Percentiles rank a stretch among this genome's conserved stretches.
phyloP scores from a whole-genome alignment of 2,113 vertebrate species.

The Chionodraco myersi region DNA sequence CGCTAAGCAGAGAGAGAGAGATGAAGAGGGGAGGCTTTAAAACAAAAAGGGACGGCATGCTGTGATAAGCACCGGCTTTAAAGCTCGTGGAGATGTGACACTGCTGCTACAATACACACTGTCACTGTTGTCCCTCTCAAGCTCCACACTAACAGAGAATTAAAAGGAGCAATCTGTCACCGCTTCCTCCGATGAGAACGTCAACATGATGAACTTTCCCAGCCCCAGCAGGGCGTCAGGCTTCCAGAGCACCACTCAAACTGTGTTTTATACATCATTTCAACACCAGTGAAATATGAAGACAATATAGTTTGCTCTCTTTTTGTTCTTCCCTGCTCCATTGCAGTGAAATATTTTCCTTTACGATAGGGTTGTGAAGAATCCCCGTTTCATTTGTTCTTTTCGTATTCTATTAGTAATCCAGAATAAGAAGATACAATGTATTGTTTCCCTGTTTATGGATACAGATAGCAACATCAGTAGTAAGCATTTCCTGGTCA shows the following conservation, averaged over 20 bases:
- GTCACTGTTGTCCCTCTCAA: constrained; percentile 1
- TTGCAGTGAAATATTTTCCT: too few relatives aligned
- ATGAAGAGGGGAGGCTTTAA: constrained; percentile 25
- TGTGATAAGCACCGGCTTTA: constrained; percentile 52
- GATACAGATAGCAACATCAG: too few relatives aligned
- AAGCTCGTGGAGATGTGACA: constrained; percentile 36
- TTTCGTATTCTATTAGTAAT: too few relatives aligned
- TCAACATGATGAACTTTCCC: too few relatives aligned
- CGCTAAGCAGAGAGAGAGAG: constrained; percentile 36
- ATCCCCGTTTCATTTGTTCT: too few relatives aligned
- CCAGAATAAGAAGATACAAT: too few relatives aligned
- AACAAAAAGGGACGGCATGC: constrained; percentile 51
- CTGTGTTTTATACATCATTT: not conserved
- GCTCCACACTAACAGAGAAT: not conserved
- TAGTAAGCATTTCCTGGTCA: too few relatives aligned
- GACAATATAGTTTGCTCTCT: not conserved
- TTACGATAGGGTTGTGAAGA: too few relatives aligned
- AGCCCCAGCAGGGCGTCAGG: not conserved
- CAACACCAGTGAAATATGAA: not conserved
- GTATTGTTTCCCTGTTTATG: too few relatives aligned
- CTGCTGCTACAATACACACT: not conserved
- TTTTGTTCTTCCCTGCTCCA: not conserved
- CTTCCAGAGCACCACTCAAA: constrained; percentile 10
- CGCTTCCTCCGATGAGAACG: too few relatives aligned
- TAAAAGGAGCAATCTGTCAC: not conserved